These are phyloP conservation scores for Drosophila ustulata DNA, from an alignment of 2,888 invertebrate species.

Conservation along the genomic window DNA sequence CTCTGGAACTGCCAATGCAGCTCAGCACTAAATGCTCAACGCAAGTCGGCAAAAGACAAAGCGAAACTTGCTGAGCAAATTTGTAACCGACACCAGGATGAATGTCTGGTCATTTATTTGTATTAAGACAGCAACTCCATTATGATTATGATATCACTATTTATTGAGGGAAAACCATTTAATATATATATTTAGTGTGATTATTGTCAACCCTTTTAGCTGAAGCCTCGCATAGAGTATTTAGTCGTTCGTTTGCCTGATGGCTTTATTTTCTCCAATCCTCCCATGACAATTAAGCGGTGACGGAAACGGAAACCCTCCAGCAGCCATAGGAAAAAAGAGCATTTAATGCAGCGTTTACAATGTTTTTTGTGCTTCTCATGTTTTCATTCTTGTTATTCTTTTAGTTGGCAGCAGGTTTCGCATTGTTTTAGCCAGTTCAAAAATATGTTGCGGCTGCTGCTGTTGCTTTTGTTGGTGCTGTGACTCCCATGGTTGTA, in stretches of 20 bases:
- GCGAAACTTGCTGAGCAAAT: slow-evolving; percentile 22
- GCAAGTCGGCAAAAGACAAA: not conserved
- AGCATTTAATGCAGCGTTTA: slow-evolving; percentile 66
- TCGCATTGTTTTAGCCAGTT: slow-evolving; percentile 54
- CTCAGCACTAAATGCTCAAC: slow-evolving; percentile 8
- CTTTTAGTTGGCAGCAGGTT: slow-evolving; percentile 35
- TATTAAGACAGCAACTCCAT: slow-evolving; percentile 8
- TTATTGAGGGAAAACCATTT: slow-evolving; percentile 1
- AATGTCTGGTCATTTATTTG: slow-evolving; percentile 29
- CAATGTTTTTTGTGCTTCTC: slow-evolving; percentile 44
- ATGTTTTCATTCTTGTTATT: slow-evolving; percentile 29
- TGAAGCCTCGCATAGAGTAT: slow-evolving; percentile 27
- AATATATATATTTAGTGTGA: not conserved
- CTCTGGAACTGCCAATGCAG: slow-evolving; percentile 35
- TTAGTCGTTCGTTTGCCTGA: not conserved
- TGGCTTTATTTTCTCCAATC: slow-evolving; percentile 13
- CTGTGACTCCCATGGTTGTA: not conserved
- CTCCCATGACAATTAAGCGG: slow-evolving; percentile 51
- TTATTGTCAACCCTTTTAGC: slow-evolving; percentile 1
- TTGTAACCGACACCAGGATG: slow-evolving; percentile 31
- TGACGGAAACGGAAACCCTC: slow-evolving; percentile 57
- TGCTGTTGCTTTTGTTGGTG: not conserved
- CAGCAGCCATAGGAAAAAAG: slow-evolving; percentile 51
- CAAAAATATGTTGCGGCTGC: slow-evolving; percentile 46
- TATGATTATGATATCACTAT: slow-evolving; percentile 11